Percentiles rank a stretch among this genome's conserved stretches.
Conservation (phyloP, 2,113 vertebrate genomes). For the Hypomesus transpacificus region DNA sequence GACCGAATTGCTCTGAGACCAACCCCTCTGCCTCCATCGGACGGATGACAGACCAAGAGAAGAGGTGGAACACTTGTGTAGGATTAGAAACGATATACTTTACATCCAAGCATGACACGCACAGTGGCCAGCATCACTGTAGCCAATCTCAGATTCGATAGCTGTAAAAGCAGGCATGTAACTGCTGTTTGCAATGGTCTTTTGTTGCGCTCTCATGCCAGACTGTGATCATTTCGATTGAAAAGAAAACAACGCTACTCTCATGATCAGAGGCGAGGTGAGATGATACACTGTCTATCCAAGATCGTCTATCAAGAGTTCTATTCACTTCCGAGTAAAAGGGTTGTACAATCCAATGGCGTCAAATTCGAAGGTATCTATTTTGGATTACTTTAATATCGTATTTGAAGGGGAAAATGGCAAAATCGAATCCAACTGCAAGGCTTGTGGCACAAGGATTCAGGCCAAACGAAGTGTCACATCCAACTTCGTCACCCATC, state of each 20-base stretch:
- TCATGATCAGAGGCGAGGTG: constrained; percentile 49
- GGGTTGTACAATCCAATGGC: constrained; percentile 65
- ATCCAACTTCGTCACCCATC: constrained; percentile 80
- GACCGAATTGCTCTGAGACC: constrained; percentile 17
- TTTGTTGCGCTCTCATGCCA: constrained; percentile 41
- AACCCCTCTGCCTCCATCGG: constrained; percentile 20
- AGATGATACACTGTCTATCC: constrained; percentile 32
- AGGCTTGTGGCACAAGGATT: constrained; percentile 76
- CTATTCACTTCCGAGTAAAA: constrained; percentile 43
- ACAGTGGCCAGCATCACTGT: neutral
- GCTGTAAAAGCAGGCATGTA: neutral
- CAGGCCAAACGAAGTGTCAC: constrained; percentile 78
- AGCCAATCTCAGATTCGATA: neutral
- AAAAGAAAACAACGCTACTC: constrained; percentile 58
- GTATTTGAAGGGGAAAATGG: constrained; percentile 80
- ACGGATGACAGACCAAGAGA: constrained; percentile 26
- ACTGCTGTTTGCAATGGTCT: constrained; percentile 9
- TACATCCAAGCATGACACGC: constrained; percentile 33
- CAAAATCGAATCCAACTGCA: constrained; percentile 79
- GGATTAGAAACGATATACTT: neutral
- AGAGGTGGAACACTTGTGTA: neutral
- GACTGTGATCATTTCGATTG: constrained; percentile 17
- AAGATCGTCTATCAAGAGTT: constrained; percentile 51
- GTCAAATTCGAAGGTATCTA: constrained; percentile 76
- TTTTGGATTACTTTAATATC: constrained; percentile 80